A percentile compares a stretch with the other conserved stretches of the same genome.
Evolutionary conservation across 2,797 vertebrate species (phyloP).

Genomic region (Cheirogaleus major): DNA sequence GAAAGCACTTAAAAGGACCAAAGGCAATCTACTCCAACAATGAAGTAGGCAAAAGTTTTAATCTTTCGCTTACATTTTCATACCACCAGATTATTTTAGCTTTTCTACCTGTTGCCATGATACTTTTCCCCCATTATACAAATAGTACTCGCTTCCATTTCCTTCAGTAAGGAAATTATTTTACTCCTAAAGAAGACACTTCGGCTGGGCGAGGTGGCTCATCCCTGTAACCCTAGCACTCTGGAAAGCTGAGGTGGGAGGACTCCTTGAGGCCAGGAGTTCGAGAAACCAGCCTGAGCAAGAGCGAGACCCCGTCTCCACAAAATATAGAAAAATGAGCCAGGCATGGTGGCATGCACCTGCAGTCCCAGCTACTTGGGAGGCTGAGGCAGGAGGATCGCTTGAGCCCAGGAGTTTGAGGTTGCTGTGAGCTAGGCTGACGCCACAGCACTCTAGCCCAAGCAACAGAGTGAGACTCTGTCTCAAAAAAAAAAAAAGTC

Average conservation of each 20-base stretch:
- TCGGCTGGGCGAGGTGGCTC: background rate
- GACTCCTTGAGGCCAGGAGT: background rate
- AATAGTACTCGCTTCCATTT: constrained; percentile 56
- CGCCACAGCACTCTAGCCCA: background rate
- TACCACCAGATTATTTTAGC: background rate
- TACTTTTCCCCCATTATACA: constrained; percentile 41
- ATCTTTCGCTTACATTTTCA: constrained; percentile 35
- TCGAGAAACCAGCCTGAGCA: background rate
- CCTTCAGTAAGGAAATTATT: constrained; percentile 42
- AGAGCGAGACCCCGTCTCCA: background rate
- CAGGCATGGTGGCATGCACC: background rate
- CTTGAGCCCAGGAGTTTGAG: background rate
- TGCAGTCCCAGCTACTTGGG: background rate
- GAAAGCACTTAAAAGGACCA: constrained; percentile 16
- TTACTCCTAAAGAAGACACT: constrained; percentile 50
- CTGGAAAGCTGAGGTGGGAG: background rate
- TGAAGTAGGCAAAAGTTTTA: constrained; percentile 13
- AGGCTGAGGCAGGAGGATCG: background rate
- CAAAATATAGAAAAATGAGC: background rate
- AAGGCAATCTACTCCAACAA: constrained; percentile 33
- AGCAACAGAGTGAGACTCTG: background rate
- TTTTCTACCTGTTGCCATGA: constrained; percentile 23
- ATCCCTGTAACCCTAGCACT: background rate
- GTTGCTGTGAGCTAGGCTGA: background rate
- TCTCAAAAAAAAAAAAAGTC: background rate